Conservation (phyloP, 64 coral and sea anemone species). For the Pocillopora damicornis region DNA sequence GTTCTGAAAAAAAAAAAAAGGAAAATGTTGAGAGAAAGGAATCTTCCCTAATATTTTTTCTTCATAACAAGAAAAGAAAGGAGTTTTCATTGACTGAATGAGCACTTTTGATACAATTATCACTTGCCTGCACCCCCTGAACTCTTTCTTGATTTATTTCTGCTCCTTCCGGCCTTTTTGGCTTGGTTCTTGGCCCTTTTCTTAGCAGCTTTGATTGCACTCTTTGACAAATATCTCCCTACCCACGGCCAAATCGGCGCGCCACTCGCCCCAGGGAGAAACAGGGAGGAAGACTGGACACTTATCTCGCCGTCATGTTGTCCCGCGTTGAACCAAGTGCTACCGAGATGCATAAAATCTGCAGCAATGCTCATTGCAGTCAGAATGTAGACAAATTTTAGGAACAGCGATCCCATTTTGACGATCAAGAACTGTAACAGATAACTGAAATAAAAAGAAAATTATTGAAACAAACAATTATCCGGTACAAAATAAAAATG, state of each 20-base stretch:
- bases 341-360: background rate
- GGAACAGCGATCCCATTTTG: constrained; percentile 1
- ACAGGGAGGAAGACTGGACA: background rate
- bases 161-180: no score
- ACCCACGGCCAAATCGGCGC: background rate
- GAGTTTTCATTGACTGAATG: no score
- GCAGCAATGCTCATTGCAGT: background rate
- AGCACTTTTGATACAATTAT: no score
- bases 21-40: no score
- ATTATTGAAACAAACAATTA: no score
- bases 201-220: background rate
- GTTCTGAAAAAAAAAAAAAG: no score
- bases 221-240: background rate
- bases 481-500: no score
- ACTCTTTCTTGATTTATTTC: no score
- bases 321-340: background rate
- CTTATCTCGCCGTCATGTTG: background rate
- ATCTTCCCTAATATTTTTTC: no score
- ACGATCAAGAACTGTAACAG: background rate
- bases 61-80: no score
- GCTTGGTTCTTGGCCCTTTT: background rate
- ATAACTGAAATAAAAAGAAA: no score
- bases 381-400: background rate
- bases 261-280: constrained; percentile 5
- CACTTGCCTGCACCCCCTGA: no score